These are phyloP conservation scores for Euura lappo DNA, from an alignment of 1,140 invertebrate genomes.

Conservation along the genomic window DNA sequence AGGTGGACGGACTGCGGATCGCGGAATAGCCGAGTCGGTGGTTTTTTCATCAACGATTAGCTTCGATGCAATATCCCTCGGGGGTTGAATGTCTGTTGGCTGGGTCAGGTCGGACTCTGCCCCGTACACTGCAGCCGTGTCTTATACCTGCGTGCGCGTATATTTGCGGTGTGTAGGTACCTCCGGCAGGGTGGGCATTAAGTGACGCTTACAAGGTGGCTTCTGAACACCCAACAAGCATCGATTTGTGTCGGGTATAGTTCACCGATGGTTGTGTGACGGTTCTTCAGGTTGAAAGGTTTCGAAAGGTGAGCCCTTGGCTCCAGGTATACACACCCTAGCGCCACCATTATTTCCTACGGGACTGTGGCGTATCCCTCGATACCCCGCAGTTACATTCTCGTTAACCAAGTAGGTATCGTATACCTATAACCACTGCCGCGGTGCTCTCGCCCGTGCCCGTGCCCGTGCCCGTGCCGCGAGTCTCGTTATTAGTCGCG, in stretches of 20 bases:
- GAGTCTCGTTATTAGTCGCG: background rate
- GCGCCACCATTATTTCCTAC: background rate
- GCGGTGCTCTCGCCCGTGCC: background rate
- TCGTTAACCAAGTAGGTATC: background rate
- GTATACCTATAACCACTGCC: background rate
- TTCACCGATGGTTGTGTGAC: background rate
- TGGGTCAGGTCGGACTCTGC: no score
- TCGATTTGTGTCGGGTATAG: constrained; percentile 6
- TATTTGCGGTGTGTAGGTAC: background rate
- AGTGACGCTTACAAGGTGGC: constrained; percentile 2
- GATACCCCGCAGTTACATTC: background rate
- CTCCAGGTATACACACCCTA: background rate
- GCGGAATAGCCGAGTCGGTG: no score
- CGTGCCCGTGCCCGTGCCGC: background rate
- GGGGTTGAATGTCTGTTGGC: no score
- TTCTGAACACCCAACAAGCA: constrained; percentile 6
- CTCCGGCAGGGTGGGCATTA: background rate
- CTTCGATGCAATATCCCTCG: no score
- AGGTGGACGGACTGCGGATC: no score
- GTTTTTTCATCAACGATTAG: no score
- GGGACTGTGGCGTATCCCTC: background rate
- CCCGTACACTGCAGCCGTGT: no score
- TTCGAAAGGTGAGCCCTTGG: background rate
- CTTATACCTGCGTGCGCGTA: no score
- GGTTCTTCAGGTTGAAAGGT: background rate